Evolutionary conservation across 2,113 vertebrate genomes (phyloP), one percentile per base, ranked within the genome.

Genomic region (Scartelaos histophorus): DNA sequence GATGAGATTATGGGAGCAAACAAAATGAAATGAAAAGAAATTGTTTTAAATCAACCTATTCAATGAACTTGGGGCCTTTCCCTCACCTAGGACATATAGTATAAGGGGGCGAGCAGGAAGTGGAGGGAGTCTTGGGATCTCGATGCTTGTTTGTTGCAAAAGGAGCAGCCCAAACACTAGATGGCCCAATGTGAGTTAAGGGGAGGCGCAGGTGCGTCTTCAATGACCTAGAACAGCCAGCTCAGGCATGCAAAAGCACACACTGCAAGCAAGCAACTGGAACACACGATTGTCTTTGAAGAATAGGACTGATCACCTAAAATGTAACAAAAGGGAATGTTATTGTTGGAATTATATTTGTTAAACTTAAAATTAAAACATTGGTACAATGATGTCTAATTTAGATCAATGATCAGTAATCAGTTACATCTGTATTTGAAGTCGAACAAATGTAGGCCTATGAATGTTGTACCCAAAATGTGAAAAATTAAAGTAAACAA

Each of bases 41-140:
- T 88, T 88, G 72, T 90, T 89, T 86, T 51, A 38, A 72, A 74
- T 92, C 91, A 91, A 85, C 88, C 89, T 90, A 86, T 90, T 89
- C 66, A 69, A 73, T 2, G 5, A 70, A 67, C 49, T 82, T 69
- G 62, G 76, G 85, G 86, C 88, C 82, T 87, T 87, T 85, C 66
- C 70, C 69, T 80, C 34, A 87, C 57, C 89, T 87, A 91, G 91
- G 89, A 88, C 90, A 87, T 75, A 79, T 83, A 76, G 81, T 1
- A 38, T 53, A 84, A 47, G 68, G 79, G 67, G 75, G 75, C 66
- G 74, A 82, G 64, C 51, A 16, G 46, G 61, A 29, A 62, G 71
- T 73, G 24, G 74, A 54, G 73, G 58, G 5, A 1, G n/a, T 70
- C 57, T 57, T 25, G 24, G 38, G 65, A 74, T 78, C 64, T 67